These are phyloP conservation scores for Dendrocopos noguchii DNA, from an alignment of 2,113 vertebrate species.

Conservation along the genomic window DNA sequence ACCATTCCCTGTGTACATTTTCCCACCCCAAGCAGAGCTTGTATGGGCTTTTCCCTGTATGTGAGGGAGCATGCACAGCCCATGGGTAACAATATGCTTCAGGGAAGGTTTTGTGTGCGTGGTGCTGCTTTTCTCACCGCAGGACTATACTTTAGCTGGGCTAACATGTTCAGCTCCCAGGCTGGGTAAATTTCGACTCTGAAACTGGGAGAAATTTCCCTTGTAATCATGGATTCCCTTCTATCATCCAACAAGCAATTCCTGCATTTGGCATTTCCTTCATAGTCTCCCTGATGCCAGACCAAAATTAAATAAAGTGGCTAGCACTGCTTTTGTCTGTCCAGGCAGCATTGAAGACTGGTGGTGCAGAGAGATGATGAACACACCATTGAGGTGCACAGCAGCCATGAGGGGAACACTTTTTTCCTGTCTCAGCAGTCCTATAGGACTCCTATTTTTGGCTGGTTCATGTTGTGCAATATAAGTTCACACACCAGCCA, in stretches of 20 bases:
- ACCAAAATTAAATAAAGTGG: not conserved
- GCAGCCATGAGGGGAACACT: not conserved
- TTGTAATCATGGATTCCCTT: not conserved
- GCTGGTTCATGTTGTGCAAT: not conserved
- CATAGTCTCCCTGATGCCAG: not conserved
- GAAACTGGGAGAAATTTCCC: not conserved
- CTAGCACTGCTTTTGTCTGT: not conserved
- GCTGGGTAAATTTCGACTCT: not conserved
- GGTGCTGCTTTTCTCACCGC: not conserved
- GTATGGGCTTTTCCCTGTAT: not conserved
- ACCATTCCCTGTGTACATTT: rapidly evolving
- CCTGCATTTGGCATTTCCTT: not conserved
- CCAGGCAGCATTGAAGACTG: not conserved
- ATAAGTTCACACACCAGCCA: not conserved
- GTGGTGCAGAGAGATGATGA: rapidly evolving
- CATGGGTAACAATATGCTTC: rapidly evolving
- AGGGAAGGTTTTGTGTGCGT: rapidly evolving
- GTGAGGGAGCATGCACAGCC: not conserved
- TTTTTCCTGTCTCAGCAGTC: not conserved
- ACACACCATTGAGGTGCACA: not conserved
- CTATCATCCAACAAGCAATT: not conserved
- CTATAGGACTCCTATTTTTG: not conserved
- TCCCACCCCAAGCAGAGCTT: not conserved
- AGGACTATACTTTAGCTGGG: not conserved
- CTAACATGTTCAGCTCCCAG: rapidly evolving